A percentile compares a stretch with the other conserved stretches of the same genome.
phyloP scores from a whole-genome alignment of 2,888 invertebrate genomes.

The Agrilus mali region DNA sequence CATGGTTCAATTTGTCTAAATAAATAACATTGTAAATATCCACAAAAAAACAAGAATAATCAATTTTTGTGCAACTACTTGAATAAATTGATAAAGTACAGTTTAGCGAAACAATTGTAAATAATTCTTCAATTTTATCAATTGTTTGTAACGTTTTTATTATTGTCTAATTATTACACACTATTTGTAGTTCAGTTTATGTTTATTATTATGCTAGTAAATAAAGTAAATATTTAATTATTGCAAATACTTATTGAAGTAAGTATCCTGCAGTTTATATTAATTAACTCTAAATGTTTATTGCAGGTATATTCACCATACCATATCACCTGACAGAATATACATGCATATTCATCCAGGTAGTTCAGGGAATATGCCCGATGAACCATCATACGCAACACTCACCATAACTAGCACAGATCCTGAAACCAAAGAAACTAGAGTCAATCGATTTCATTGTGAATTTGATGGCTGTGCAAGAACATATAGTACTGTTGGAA shows the following conservation, averaged over 20 bases:
- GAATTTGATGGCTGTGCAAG: constrained; percentile 79
- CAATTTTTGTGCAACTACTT: too few relatives aligned
- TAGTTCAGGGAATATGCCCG: constrained; percentile 46
- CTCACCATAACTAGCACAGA: constrained; percentile 53
- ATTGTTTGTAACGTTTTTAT: background rate
- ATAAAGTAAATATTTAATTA: background rate
- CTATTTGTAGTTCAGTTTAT: background rate
- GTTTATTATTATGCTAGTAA: background rate
- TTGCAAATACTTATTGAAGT: background rate
- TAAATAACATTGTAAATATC: too few relatives aligned
- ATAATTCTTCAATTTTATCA: constrained; percentile 1
- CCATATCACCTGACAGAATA: constrained; percentile 55
- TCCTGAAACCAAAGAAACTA: constrained; percentile 43
- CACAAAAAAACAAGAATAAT: too few relatives aligned
- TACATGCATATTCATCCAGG: constrained; percentile 59
- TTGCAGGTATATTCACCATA: constrained; percentile 55
- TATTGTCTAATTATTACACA: background rate
- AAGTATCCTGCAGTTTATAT: background rate
- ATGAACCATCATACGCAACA: constrained; percentile 54
- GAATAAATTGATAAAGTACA: too few relatives aligned
- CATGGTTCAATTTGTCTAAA: too few relatives aligned
- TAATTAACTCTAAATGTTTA: constrained; percentile 8
- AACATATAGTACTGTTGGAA: constrained; percentile 88
- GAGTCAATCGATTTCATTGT: constrained; percentile 63
- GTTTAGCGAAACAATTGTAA: too few relatives aligned